Base-by-base conservation (phyloP, 1,140 invertebrate species). In the Psilanteris sp. region DNA sequence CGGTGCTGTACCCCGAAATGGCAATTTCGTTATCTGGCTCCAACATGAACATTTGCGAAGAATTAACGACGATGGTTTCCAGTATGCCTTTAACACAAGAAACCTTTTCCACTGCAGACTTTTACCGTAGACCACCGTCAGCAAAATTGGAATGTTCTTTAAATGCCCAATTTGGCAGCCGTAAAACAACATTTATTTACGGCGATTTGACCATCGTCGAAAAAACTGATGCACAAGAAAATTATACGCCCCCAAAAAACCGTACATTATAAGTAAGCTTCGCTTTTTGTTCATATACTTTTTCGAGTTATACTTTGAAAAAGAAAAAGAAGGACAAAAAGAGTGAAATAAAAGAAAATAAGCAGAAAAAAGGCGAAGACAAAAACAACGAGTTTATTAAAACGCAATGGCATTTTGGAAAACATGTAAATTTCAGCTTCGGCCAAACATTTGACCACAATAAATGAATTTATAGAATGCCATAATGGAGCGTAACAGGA, bases 151-250 rank as follows among this genome's bases (percentile, higher is more conserved):
- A 83, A 83, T 83, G 79, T 81, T 79, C 80, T 86, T 87, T 87
- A 87, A 87, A 85, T 81, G 85, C 81, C 85, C 87, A 87, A 87
- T 87, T 87, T 87, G 82, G 83, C 83, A 85, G 85, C 82, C 84
- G 83, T 87, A 87, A 87, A 88, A 83, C 84, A 87, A 84, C 85
- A 85, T 88, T 88, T 87, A 88, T 88, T 88, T 87, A 87, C 84
- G 85, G 79, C 81, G 66, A 76, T 81, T 84, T 68, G 81, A 61
- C 81, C 85, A 81, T 85, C 79, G 75, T 73, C 79, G 79, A 82
- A 85, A 85, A 86, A 83, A 81, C 78, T 24, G 73, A 81, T 75
- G 78, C 80, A 61, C 62, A 66, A 74, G 79, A 81, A 81, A 84
- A 85, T 87, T 86, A 85, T 81, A 76, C 71, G 52, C 66, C 44